Conservation (phyloP, 2,113 vertebrate species). For the Lontra canadensis region DNA sequence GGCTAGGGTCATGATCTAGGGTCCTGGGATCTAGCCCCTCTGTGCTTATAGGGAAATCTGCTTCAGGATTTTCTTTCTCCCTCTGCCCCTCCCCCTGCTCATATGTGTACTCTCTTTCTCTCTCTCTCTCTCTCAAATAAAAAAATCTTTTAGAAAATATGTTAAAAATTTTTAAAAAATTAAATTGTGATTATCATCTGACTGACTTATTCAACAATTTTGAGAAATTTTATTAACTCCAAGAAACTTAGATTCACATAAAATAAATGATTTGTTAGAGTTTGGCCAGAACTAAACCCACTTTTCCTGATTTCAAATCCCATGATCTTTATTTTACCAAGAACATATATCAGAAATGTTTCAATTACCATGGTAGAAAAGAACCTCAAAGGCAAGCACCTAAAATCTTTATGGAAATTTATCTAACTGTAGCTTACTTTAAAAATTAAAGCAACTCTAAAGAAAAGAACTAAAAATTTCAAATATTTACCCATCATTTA, state of each 20-base stretch:
- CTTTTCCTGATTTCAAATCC: background rate
- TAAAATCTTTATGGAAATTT: background rate
- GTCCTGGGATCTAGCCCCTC: background rate
- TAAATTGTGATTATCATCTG: background rate
- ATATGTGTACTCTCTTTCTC: background rate
- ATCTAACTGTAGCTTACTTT: background rate
- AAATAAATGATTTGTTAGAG: background rate
- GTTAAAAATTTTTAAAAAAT: no score
- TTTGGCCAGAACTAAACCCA: background rate
- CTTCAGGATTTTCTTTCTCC: background rate
- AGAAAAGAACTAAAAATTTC: conserved; percentile 35
- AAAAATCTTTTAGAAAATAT: background rate
- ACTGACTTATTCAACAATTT: background rate
- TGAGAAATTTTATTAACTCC: background rate
- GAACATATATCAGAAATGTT: background rate
- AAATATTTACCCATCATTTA: background rate
- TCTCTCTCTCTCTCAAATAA: background rate
- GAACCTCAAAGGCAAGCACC: background rate
- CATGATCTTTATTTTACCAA: background rate
- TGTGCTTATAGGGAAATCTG: background rate
- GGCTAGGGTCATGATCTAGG: background rate
- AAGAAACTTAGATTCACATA: background rate
- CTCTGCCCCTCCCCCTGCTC: background rate
- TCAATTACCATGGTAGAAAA: background rate
- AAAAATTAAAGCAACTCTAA: background rate